A percentile compares a stretch with the other conserved stretches of the same genome.
These are phyloP conservation scores for Hepsetus odoe DNA, from an alignment of 2,113 vertebrate genomes.

Conservation along the genomic window DNA sequence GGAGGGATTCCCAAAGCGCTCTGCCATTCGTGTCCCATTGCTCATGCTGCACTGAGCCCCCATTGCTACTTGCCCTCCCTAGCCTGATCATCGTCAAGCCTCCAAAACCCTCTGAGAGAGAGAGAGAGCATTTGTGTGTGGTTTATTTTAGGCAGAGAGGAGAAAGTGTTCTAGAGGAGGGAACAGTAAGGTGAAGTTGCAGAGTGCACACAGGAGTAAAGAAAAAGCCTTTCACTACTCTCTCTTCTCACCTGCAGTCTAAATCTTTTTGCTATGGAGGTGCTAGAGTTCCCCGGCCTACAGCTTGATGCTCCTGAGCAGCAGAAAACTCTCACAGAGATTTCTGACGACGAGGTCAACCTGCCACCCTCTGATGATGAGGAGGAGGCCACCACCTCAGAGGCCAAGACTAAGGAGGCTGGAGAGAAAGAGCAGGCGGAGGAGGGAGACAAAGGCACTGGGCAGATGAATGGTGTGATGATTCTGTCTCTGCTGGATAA, in stretches of 20 bases:
- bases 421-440: slow-evolving; percentile 21
- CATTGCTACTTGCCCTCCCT: slow-evolving; percentile 59
- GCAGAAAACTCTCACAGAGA: slow-evolving; percentile 68
- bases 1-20: slow-evolving; percentile 67
- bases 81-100: slow-evolving; percentile 57
- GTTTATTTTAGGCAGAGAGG: slow-evolving; percentile 46
- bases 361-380: slow-evolving; percentile 72
- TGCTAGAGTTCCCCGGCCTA: slow-evolving; percentile 64
- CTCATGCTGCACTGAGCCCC: slow-evolving; percentile 65
- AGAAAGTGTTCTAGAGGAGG: slow-evolving; percentile 27
- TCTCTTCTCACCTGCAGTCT: neutral
- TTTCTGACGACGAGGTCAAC: slow-evolving; percentile 77
- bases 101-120: slow-evolving; percentile 46
- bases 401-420: slow-evolving; percentile 54
- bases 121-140: slow-evolving; percentile 40
- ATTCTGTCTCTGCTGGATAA: slow-evolving; percentile 96
- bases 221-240: slow-evolving; percentile 14
- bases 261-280: slow-evolving; percentile 61
- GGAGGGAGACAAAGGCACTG: slow-evolving; percentile 64
- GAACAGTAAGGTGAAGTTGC: slow-evolving; percentile 29
- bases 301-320: slow-evolving; percentile 59
- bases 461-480: slow-evolving; percentile 92
- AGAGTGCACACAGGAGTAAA: slow-evolving; percentile 52
- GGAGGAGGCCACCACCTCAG: slow-evolving; percentile 49
- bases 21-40: slow-evolving; percentile 69